Evolutionary conservation across 1,140 invertebrate genomes (phyloP).

Genomic region (Caenorhabditis tropicalis): DNA sequence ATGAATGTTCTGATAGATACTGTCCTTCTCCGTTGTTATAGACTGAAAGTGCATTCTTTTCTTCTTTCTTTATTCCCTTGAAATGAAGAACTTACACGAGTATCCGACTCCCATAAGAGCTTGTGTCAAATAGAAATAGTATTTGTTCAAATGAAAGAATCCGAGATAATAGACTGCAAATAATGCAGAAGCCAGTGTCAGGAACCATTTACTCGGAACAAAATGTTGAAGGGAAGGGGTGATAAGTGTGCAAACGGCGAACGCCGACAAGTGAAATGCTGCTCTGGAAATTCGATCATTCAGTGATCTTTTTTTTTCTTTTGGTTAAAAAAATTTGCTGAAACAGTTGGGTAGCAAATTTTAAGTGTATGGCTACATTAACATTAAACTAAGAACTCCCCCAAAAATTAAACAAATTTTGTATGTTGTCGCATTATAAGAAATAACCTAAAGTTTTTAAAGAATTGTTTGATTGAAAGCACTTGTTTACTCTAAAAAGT

Average conservation of each 20-base stretch:
- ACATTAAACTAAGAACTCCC: too few relatives aligned
- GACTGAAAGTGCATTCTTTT: slow-evolving; percentile 22
- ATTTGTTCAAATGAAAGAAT: slow-evolving; percentile 41
- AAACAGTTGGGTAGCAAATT: too few relatives aligned
- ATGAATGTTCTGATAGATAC: slow-evolving; percentile 52
- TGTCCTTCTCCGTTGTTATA: slow-evolving; percentile 55
- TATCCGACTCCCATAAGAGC: slow-evolving; percentile 48
- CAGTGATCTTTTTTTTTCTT: too few relatives aligned
- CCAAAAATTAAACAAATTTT: too few relatives aligned
- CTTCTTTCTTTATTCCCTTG: background rate
- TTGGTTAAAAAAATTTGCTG: too few relatives aligned
- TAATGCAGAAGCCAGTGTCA: slow-evolving; percentile 39
- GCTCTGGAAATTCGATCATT: slow-evolving; percentile 42
- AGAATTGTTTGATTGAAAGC: too few relatives aligned
- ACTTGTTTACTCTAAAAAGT: too few relatives aligned
- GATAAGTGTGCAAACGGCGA: slow-evolving; percentile 39
- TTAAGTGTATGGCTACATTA: too few relatives aligned
- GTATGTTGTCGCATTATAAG: too few relatives aligned
- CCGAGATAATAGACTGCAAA: slow-evolving; percentile 49
- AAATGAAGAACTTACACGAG: slow-evolving; percentile 42
- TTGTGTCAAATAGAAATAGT: slow-evolving; percentile 50
- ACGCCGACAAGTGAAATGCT: slow-evolving; percentile 38
- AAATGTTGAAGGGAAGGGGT: slow-evolving; percentile 49
- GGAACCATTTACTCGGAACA: slow-evolving; percentile 48
- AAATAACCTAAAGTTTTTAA: too few relatives aligned